Conservation (phyloP, 2,888 invertebrate species). For the Hemicrepidius hirtus region DNA sequence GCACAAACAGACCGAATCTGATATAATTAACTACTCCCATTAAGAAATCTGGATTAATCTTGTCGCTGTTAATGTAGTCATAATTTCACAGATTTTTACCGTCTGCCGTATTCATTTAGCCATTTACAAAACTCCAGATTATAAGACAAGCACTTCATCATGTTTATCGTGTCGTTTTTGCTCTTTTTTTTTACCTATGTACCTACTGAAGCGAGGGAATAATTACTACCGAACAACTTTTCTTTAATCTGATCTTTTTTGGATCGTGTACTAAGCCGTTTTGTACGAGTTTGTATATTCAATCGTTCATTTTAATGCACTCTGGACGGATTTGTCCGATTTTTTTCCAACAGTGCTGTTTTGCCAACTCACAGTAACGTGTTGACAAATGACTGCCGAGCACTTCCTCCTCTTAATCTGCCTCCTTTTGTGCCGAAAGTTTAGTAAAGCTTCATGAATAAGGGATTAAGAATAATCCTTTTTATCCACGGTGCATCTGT, state of each 20-base stretch:
- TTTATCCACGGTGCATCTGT: conserved; percentile 48
- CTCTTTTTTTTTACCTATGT: conserved; percentile 5
- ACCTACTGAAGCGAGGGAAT: conserved; percentile 13
- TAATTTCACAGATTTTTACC: conserved; percentile 55
- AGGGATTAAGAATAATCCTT: conserved; percentile 51
- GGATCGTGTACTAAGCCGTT: conserved; percentile 15
- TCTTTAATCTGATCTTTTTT: conserved; percentile 37
- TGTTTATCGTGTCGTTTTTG: conserved; percentile 39
- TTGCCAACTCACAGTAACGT: conserved; percentile 39
- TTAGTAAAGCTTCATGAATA: conserved; percentile 51
- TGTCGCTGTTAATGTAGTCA: conserved; percentile 56
- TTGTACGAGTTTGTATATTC: conserved; percentile 19
- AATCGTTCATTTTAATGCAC: conserved; percentile 24
- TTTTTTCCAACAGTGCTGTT: conserved; percentile 26
- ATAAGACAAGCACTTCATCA: conserved; percentile 43
- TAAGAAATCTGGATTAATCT: conserved; percentile 57
- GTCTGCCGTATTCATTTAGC: conserved; percentile 34
- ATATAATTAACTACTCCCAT: conserved; percentile 57
- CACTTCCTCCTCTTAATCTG: conserved; percentile 48
- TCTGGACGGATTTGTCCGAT: conserved; percentile 23
- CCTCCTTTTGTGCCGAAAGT: conserved; percentile 47
- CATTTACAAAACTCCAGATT: conserved; percentile 41
- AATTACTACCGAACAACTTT: conserved; percentile 6
- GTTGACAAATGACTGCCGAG: conserved; percentile 49
- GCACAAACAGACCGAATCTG: conserved; percentile 52